These are phyloP conservation scores for Labeo rohita DNA, from an alignment of 2,113 vertebrate species.

Conservation along the genomic window DNA sequence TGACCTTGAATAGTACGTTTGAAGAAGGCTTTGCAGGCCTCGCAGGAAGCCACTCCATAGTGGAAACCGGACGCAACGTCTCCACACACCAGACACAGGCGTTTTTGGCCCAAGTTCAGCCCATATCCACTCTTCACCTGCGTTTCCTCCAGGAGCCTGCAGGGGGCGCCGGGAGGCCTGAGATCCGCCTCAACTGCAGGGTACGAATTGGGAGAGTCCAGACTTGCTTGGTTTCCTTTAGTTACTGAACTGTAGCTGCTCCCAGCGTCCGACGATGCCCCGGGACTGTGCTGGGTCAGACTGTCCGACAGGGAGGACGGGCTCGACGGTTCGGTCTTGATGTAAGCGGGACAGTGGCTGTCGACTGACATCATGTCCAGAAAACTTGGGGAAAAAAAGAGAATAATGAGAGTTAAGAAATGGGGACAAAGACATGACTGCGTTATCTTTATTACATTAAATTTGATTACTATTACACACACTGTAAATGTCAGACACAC, in stretches of 20 bases:
- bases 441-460: background rate
- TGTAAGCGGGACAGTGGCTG: conserved; percentile 89
- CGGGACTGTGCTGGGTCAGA: conserved; percentile 93
- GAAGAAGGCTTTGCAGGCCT: conserved; percentile 81
- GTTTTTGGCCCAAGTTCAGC: conserved; percentile 84
- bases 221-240: conserved; percentile 85
- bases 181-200: background rate
- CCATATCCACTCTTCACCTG: conserved; percentile 82
- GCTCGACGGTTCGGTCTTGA: conserved; percentile 97
- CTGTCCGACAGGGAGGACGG: conserved; percentile 94
- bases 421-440: background rate
- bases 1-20: conserved; percentile 80
- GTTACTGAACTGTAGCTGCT: conserved; percentile 91
- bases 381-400: conserved; percentile 74
- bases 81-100: conserved; percentile 76
- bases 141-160: conserved; percentile 55
- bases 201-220: conserved; percentile 87
- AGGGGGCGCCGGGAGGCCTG: background rate
- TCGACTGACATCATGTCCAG: conserved; percentile 90
- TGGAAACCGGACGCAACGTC: conserved; percentile 78
- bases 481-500: background rate
- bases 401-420: background rate
- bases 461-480: background rate
- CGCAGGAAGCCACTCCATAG: conserved; percentile 78
- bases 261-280: conserved; percentile 92